These are phyloP conservation scores for Copidosoma floridanum DNA, from an alignment of 1,140 invertebrate genomes.

Conservation along the genomic window DNA sequence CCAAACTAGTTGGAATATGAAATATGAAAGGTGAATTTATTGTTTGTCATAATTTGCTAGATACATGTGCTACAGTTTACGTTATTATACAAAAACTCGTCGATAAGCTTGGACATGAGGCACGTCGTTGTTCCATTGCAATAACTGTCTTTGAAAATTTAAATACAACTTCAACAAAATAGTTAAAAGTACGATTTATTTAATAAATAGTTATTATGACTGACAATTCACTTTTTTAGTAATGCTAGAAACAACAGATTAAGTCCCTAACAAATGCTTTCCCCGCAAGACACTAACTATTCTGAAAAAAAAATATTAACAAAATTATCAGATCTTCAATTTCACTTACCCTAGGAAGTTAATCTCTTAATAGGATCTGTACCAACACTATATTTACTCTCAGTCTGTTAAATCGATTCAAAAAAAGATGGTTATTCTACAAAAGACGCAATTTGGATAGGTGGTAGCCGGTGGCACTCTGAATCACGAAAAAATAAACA, in stretches of 20 bases:
- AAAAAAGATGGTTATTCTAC: not conserved
- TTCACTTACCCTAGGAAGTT: conserved; percentile 12
- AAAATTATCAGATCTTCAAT: conserved; percentile 18
- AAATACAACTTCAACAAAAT: not conserved
- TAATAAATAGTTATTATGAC: not conserved
- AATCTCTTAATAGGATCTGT: conserved; percentile 15
- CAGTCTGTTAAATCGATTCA: conserved; percentile 14
- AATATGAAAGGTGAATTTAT: not conserved
- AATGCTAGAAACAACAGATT: not conserved
- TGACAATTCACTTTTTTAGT: not conserved
- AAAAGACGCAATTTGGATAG: conserved; percentile 13
- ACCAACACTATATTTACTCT: conserved; percentile 12
- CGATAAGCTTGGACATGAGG: not conserved
- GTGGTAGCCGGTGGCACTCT: not conserved
- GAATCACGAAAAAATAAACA: not conserved
- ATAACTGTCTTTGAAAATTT: not conserved
- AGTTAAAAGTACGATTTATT: not conserved
- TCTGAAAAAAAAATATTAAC: conserved; percentile 8
- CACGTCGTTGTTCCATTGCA: not conserved
- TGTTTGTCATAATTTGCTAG: not conserved
- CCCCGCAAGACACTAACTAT: conserved; percentile 10
- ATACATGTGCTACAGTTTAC: conserved; percentile 1
- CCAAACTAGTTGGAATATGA: not conserved
- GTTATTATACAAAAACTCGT: not conserved
- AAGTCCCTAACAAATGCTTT: not conserved